These are phyloP conservation scores for Oceanites oceanicus DNA, from an alignment of 2,113 vertebrate genomes.

Conservation along the genomic window DNA sequence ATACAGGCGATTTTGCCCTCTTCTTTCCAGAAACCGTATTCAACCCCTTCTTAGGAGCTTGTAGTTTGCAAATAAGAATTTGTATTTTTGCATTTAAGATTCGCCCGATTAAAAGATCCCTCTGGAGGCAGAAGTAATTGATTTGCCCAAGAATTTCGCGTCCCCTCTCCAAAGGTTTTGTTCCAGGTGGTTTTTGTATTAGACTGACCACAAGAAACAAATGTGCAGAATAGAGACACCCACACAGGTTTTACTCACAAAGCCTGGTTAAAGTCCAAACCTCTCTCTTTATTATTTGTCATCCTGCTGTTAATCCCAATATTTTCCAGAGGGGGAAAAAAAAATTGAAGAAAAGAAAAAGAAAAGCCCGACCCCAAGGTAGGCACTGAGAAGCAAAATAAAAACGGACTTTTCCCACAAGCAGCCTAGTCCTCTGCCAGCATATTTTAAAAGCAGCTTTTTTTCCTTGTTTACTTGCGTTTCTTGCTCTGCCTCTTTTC, in stretches of 20 bases:
- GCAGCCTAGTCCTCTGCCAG: conserved; percentile 51
- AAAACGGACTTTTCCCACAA: conserved; percentile 54
- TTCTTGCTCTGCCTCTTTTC: conserved; percentile 83
- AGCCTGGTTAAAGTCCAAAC: conserved; percentile 67
- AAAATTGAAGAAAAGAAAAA: not conserved
- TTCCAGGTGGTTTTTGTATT: conserved; percentile 81
- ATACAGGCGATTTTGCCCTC: not conserved
- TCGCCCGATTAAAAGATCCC: not conserved
- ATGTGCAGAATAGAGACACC: conserved; percentile 86
- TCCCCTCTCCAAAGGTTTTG: conserved; percentile 67
- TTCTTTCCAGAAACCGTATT: not conserved
- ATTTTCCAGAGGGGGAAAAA: conserved; percentile 45
- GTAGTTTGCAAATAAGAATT: not conserved
- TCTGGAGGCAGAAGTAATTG: conserved; percentile 54
- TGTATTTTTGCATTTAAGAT: conserved; percentile 20
- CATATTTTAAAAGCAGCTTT: conserved; percentile 67
- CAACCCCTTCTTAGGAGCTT: not conserved
- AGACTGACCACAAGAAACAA: conserved; percentile 61
- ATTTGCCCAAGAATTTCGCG: conserved; percentile 55
- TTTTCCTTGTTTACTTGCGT: conserved; percentile 81
- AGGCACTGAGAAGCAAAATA: conserved; percentile 23
- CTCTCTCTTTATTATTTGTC: conserved; percentile 51
- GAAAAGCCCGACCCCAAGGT: not conserved
- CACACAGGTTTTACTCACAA: conserved; percentile 90
- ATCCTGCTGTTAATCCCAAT: conserved; percentile 42